Evolutionary conservation across 2,888 invertebrate species (phyloP).

Genomic region (Yponomeuta malinellus): DNA sequence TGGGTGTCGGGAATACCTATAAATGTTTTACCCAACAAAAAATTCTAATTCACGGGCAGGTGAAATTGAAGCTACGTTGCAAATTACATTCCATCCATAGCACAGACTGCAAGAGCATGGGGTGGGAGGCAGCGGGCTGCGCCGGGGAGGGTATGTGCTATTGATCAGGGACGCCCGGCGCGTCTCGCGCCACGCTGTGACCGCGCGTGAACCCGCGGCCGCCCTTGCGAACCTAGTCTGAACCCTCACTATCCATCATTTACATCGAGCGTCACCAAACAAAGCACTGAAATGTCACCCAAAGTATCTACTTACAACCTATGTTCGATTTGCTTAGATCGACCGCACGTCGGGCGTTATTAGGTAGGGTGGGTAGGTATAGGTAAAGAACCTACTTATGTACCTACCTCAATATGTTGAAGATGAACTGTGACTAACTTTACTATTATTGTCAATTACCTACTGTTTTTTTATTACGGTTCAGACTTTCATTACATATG

Average conservation of each 20-base stretch:
- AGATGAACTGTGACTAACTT: too few relatives aligned
- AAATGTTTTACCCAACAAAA: not conserved
- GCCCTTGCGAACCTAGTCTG: constrained; percentile 34
- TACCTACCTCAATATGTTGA: too few relatives aligned
- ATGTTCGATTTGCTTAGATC: too few relatives aligned
- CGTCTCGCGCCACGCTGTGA: constrained; percentile 55
- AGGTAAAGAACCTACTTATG: too few relatives aligned
- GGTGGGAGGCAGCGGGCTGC: constrained; percentile 17
- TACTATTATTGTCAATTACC: too few relatives aligned
- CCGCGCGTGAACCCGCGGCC: constrained; percentile 59
- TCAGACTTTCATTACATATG: too few relatives aligned
- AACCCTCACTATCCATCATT: not conserved
- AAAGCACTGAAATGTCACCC: too few relatives aligned
- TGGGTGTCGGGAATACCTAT: not conserved
- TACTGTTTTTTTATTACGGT: too few relatives aligned
- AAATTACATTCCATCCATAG: constrained; percentile 13
- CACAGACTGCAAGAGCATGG: not conserved
- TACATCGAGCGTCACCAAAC: too few relatives aligned
- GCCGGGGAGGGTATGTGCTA: constrained; percentile 39
- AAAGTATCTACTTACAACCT: too few relatives aligned
- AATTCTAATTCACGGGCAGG: constrained; percentile 8
- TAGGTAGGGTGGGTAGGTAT: too few relatives aligned
- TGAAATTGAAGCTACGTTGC: not conserved
- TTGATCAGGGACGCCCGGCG: constrained; percentile 45
- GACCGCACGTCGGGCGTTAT: too few relatives aligned